These are phyloP conservation scores for Lasioglossum leucozonium DNA, from an alignment of 2,888 invertebrate species.

Conservation along the genomic window DNA sequence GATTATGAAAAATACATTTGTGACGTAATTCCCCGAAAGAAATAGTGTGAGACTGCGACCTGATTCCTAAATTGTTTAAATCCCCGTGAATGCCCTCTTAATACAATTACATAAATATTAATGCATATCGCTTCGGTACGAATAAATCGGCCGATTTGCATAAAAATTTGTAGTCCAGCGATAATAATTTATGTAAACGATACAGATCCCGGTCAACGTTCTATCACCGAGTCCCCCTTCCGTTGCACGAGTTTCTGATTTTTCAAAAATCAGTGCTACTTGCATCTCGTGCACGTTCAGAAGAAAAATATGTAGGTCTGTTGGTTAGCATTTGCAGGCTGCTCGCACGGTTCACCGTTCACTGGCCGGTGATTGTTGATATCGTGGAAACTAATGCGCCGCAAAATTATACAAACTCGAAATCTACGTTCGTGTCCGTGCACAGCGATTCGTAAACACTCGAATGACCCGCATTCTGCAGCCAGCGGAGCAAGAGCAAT, in stretches of 20 bases:
- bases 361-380: slow-evolving; percentile 56
- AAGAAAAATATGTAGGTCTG: slow-evolving; percentile 68
- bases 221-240: background rate
- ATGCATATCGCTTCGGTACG: background rate
- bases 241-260: background rate
- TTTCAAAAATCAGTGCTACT: slow-evolving; percentile 11
- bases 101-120: background rate
- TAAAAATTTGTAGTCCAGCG: background rate
- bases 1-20: too few relatives aligned
- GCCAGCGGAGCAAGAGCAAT: slow-evolving; percentile 29
- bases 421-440: slow-evolving; percentile 32
- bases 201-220: background rate
- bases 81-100: background rate
- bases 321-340: slow-evolving; percentile 41
- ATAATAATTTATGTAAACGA: slow-evolving; percentile 1
- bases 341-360: slow-evolving; percentile 56
- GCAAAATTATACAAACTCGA: slow-evolving; percentile 51
- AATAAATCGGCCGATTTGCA: background rate
- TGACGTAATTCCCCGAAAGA: too few relatives aligned
- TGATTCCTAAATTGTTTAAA: background rate
- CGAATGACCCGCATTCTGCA: slow-evolving; percentile 24
- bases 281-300: slow-evolving; percentile 44
- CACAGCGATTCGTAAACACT: slow-evolving; percentile 52
- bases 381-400: slow-evolving; percentile 48
- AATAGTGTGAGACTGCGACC: background rate